Conservation (phyloP, 2,888 invertebrate species). For the Drosophila longiperda region DNA sequence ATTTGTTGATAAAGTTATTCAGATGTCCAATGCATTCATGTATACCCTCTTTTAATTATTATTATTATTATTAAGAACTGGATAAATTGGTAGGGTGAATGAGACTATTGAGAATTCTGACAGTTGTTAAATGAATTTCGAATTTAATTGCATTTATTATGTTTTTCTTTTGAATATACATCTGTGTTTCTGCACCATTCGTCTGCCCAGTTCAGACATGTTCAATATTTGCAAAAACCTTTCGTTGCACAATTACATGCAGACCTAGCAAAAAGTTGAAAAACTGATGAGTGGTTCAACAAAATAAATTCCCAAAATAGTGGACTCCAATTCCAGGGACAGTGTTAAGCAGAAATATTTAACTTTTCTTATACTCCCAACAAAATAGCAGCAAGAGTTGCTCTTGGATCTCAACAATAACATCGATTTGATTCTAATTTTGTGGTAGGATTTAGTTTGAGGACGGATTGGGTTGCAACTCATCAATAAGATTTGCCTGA, state of each 20-base stretch:
- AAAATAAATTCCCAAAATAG: neutral
- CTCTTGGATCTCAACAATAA: neutral
- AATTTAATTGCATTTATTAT: constrained; percentile 30
- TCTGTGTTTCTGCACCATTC: neutral
- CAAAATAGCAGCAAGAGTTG: neutral
- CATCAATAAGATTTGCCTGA: neutral
- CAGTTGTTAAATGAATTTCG: constrained; percentile 36
- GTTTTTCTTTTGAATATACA: constrained; percentile 10
- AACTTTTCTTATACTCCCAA: neutral
- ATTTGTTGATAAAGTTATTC: neutral
- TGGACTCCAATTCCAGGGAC: neutral
- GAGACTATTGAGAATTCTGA: no score
- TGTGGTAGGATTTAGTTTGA: neutral
- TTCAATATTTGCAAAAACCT: neutral
- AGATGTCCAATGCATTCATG: neutral
- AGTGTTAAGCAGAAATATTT: neutral
- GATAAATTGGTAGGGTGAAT: neutral
- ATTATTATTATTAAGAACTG: neutral
- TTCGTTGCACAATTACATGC: neutral
- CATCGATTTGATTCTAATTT: neutral
- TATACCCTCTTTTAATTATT: neutral
- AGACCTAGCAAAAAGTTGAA: neutral
- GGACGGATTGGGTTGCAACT: neutral
- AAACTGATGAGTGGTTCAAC: neutral
- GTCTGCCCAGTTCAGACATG: neutral